Evolutionary conservation across 1,140 invertebrate species (phyloP).

Genomic region (Drosophila neocordata): DNA sequence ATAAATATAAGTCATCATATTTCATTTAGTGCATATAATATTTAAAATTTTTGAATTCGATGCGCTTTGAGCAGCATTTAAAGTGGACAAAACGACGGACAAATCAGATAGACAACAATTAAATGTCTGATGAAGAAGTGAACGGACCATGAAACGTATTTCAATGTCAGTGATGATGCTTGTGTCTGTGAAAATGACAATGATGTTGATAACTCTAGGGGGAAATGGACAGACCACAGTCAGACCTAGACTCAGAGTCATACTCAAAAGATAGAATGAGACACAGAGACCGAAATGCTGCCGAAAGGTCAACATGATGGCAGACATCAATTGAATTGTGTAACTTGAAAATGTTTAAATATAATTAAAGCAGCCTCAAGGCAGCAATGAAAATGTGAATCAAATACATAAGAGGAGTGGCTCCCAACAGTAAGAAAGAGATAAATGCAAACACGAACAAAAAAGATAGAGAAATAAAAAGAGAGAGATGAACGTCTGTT

Average conservation of each 20-base stretch:
- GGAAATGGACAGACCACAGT: constrained; percentile 6
- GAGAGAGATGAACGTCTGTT: constrained; percentile 24
- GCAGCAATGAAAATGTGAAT: constrained; percentile 19
- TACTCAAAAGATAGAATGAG: not conserved
- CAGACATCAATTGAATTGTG: constrained; percentile 61
- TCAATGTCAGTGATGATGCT: constrained; percentile 65
- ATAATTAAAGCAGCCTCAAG: constrained; percentile 57
- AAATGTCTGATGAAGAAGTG: constrained; percentile 63
- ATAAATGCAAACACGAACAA: not conserved
- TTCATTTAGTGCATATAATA: constrained; percentile 8
- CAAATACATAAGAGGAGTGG: constrained; percentile 17
- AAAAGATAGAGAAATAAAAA: constrained; percentile 23
- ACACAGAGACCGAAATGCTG: constrained; percentile 7
- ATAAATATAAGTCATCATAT: not conserved
- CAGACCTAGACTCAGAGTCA: constrained; percentile 13
- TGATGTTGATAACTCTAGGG: constrained; percentile 32
- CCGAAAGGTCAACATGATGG: constrained; percentile 52
- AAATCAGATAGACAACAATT: constrained; percentile 48
- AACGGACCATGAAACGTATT: constrained; percentile 76
- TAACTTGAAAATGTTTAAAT: constrained; percentile 62
- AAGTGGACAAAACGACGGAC: constrained; percentile 18
- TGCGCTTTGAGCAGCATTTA: constrained; percentile 36
- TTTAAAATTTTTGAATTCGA: constrained; percentile 51
- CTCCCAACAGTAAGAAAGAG: not conserved
- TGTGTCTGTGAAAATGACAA: constrained; percentile 46